These are phyloP conservation scores for Oreotragus oreotragus DNA, from an alignment of 2,113 vertebrate species.

Conservation along the genomic window DNA sequence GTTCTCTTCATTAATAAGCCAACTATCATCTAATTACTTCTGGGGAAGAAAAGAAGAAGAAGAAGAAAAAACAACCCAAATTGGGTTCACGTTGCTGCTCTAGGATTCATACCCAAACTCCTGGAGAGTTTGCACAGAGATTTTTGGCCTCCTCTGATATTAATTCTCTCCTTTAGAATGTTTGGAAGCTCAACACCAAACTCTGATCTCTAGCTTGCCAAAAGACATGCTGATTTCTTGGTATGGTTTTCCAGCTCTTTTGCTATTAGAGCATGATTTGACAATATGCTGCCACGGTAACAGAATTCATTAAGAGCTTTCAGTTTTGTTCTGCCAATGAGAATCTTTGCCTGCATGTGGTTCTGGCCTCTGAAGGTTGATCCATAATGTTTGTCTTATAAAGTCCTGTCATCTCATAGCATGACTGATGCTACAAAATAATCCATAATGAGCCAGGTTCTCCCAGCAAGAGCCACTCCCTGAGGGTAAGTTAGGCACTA, in stretches of 20 bases:
- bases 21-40: not conserved
- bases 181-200: not conserved
- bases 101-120: not conserved
- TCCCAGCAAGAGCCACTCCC: constrained; percentile 3
- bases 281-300: constrained; percentile 55
- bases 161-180: not conserved
- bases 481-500: not conserved
- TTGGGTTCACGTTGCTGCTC: not conserved
- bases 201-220: constrained; percentile 34
- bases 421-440: constrained; percentile 44
- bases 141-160: not conserved
- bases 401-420: constrained; percentile 44
- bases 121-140: not conserved
- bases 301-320: constrained; percentile 62
- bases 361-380: constrained; percentile 48
- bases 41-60: not conserved
- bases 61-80: not conserved
- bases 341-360: constrained; percentile 39
- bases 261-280: constrained; percentile 58
- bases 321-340: constrained; percentile 64
- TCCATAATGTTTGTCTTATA: constrained; percentile 57
- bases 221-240: constrained; percentile 57
- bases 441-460: constrained; percentile 44
- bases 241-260: constrained; percentile 52
- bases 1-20: not conserved